Evolutionary conservation across 2,888 invertebrate genomes (phyloP), one percentile per base, ranked within the genome.

Genomic region (Steinernema scapterisci): DNA sequence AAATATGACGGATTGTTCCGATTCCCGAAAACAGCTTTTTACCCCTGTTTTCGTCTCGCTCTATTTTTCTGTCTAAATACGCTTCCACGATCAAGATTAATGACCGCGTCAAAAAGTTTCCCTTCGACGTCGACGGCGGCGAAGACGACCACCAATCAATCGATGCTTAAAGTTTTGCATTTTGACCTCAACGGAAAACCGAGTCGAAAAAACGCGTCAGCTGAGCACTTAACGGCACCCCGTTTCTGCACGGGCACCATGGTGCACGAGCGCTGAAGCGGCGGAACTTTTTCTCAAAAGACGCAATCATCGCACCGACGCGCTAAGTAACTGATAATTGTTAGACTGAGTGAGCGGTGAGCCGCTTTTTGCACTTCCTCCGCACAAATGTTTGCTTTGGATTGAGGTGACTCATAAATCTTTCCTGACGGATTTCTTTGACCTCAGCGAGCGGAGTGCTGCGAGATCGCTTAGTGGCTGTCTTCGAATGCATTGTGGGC

Each of bases 301-400:
- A 52, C n/a, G 48, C 2, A 16, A 48, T 48, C 48, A 48, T 48
- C 21, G 52, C 52, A 19, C 13, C 16, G 48, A 48, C 48, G 48
- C 63, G 63, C 38, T 63, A 63, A 63, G 63, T 63, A 63, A 31
- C 31, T 27, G 63, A 63, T 31, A 63, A 63, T 27, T 63, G 63
- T 63, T 25, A 63, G 63, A 27, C 63, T 31, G 63, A 27, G 31
- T 16, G 54, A 16, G 21, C 5, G 27, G 16, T 16, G 54, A 16
- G 54, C 54, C 54, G 54, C 54, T 54, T 54, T 54, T 54, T 54
- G 54, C 54, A 25, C 54, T 27, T 27, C 63, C 31, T 31, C 63
- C 31, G 63, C 31, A 31, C 63, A 63, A 63, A 63, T 63, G 63
- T 63, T 63, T 63, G 63, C 63, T 63, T 63, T 63, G 11, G 63